Evolutionary conservation across 2,113 vertebrate genomes (phyloP).

Genomic region (Lamprotornis superbus): DNA sequence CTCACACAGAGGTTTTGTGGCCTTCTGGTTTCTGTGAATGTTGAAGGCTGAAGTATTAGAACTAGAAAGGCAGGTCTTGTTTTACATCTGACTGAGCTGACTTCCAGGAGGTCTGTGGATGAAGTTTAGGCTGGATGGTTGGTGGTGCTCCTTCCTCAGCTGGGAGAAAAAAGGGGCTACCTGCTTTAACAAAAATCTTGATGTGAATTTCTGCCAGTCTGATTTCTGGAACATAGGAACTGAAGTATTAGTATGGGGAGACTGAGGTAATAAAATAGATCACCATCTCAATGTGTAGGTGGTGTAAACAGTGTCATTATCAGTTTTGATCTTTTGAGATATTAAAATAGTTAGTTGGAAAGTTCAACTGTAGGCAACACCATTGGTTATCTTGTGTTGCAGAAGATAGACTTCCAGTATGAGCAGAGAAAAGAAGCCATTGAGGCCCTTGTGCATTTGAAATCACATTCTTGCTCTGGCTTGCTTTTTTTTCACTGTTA

Average conservation of each 20-base stretch:
- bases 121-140: background rate
- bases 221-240: background rate
- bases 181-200: background rate
- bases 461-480: background rate
- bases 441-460: background rate
- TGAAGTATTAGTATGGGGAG: background rate
- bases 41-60: background rate
- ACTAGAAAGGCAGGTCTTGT: background rate
- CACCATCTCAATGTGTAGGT: background rate
- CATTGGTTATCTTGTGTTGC: background rate
- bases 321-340: background rate
- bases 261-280: background rate
- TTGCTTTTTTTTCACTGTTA: background rate
- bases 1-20: background rate
- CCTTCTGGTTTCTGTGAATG: background rate
- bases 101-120: background rate
- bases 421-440: background rate
- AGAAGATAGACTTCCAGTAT: background rate
- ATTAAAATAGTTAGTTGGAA: background rate
- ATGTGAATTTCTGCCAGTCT: background rate
- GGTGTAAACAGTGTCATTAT: background rate
- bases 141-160: fast-evolving
- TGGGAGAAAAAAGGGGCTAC: background rate
- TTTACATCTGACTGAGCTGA: background rate
- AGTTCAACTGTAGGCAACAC: background rate